Evolutionary conservation across 2,113 vertebrate species (phyloP).

Genomic region (Pteronura brasiliensis): DNA sequence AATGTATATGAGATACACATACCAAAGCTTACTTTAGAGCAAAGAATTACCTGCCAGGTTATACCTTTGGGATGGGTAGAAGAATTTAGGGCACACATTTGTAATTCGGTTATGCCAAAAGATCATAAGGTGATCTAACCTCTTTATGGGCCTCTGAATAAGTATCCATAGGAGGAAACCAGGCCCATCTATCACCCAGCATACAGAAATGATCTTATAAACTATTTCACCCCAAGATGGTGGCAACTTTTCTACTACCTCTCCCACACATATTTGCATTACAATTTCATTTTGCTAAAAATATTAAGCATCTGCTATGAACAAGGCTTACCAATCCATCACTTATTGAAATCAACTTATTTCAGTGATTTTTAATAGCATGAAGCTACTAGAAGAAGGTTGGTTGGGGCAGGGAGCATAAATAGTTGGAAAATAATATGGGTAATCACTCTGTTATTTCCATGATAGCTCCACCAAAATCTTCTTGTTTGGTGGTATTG

Average conservation of each 20-base stretch:
- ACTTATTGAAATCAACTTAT: neutral
- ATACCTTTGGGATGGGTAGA: neutral
- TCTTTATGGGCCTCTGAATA: neutral
- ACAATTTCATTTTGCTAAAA: conserved; percentile 5
- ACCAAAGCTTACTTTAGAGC: neutral
- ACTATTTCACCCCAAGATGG: neutral
- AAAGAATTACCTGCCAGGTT: neutral
- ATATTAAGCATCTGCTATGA: neutral
- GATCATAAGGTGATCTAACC: neutral
- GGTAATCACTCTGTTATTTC: neutral
- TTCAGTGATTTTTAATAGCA: neutral
- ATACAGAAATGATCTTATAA: neutral
- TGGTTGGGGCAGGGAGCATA: neutral
- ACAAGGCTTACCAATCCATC: neutral
- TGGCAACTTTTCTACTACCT: neutral
- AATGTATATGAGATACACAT: neutral
- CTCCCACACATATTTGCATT: neutral
- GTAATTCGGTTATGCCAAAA: neutral
- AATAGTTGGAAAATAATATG: neutral
- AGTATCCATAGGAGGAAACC: neutral
- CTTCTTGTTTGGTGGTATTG: neutral
- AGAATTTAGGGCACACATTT: neutral
- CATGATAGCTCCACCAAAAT: neutral
- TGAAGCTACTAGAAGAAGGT: neutral
- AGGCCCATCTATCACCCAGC: neutral